Evolutionary conservation across 2,797 vertebrate genomes (phyloP).

Genomic region (Helostoma temminkii): DNA sequence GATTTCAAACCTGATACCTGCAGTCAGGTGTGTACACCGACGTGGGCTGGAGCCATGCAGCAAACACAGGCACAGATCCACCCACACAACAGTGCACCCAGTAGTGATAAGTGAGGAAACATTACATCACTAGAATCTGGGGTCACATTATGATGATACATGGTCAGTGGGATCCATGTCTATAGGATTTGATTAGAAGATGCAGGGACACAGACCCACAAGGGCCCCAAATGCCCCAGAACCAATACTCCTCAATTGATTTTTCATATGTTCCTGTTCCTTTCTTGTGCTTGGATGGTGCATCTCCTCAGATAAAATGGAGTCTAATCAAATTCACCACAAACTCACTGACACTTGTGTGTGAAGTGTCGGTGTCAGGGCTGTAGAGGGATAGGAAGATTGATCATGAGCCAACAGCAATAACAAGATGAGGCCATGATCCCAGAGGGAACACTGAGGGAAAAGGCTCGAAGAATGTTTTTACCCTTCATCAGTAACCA

Average conservation of each 20-base stretch:
- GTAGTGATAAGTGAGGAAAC: background rate
- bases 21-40: background rate
- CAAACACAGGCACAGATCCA: background rate
- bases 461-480: background rate
- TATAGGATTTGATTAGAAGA: background rate
- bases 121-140: too few relatives aligned
- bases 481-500: background rate
- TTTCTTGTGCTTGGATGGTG: background rate
- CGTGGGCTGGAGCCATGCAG: background rate
- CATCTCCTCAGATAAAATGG: background rate
- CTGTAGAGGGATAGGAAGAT: background rate
- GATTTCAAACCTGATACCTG: background rate
- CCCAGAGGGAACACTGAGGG: background rate
- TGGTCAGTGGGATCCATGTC: background rate
- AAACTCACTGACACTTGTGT: background rate
- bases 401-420: background rate
- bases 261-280: too few relatives aligned
- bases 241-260: background rate
- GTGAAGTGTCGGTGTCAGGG: background rate
- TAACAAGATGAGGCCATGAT: background rate
- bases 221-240: background rate
- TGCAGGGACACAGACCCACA: background rate
- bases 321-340: background rate
- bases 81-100: background rate
- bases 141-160: constrained; percentile 1